Base-by-base conservation (phyloP, 1,140 invertebrate species). In the Cotesia vestalis region DNA sequence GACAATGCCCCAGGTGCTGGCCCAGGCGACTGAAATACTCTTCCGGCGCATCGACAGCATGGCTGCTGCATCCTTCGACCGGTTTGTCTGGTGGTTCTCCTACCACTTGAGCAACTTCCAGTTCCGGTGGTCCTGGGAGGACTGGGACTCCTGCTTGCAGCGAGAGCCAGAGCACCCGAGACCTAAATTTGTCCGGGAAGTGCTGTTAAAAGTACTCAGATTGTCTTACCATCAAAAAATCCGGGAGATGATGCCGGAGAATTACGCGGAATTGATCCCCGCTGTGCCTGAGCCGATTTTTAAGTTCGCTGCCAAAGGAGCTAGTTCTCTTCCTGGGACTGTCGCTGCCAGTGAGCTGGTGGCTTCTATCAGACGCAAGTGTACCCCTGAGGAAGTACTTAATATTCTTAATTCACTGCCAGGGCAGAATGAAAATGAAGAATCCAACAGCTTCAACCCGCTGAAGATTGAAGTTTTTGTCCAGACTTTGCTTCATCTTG, bases 21-120 rank as follows among this genome's bases (percentile, higher is more conserved):
- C 98, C 11, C 97, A 99, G 87, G 97, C 98, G 3, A 98, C 97
- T 20, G 97, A 99, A 88, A 94, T 99, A 78, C 85, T 99, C 20
- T 99, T 98, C 83, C 93, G 97, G 84, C 90, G 98, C 76, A 93
- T 99, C 81, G 97, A 99, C 81, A 93, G 94, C 8, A 99, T 99
- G 98, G 98, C 99, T 82, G 92, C 95, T 1, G 92, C 95, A 4
- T 97, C 97, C 83, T 96, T 99, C 86, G 97, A 99, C 84, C 93
- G 97, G 63, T 98, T 99, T 86, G 94, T 96, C 2, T 94, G 92
- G 81, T 99, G 98, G 98, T 99, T 99, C 88, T 92, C 96, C 0
- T 99, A 99, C 83, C 98, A 99, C 88, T 89, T 99, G 84, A 99
- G 97, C 82, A 99, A 99, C 87, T 99, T 99, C 81, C 97, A 99